These are phyloP conservation scores for Euzophera pinguis DNA, from an alignment of 2,888 invertebrate genomes.

Conservation along the genomic window DNA sequence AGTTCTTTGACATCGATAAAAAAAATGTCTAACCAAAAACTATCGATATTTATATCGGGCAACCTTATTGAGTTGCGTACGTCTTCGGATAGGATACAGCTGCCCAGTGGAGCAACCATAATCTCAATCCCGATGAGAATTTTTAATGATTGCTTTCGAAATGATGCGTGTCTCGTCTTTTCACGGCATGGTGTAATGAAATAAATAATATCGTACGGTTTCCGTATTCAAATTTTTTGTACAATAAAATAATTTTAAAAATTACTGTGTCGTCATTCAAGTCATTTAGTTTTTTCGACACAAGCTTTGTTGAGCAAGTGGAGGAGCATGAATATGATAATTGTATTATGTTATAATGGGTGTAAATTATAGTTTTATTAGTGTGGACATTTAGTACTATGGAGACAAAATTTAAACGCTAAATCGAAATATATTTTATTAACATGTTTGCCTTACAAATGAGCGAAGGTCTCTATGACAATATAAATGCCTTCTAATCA, in stretches of 20 bases:
- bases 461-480: no score
- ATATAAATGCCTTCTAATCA: no score
- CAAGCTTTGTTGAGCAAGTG: background rate
- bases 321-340: background rate
- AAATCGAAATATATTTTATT: background rate
- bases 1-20: no score
- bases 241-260: slow-evolving; percentile 6
- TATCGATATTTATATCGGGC: slow-evolving; percentile 12
- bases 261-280: background rate
- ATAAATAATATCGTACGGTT: background rate
- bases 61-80: slow-evolving; percentile 36
- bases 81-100: slow-evolving; percentile 26
- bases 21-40: background rate
- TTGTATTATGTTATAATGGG: background rate
- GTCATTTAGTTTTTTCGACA: background rate
- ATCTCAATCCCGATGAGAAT: slow-evolving; percentile 29
- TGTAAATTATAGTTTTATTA: background rate
- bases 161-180: slow-evolving; percentile 9
- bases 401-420: background rate
- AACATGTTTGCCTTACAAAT: background rate
- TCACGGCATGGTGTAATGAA: slow-evolving; percentile 8
- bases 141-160: slow-evolving; percentile 21
- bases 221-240: background rate
- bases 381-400: background rate
- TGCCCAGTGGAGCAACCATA: slow-evolving; percentile 37